Evolutionary conservation across 2,888 invertebrate species (phyloP), one percentile per base, ranked within the genome.

Genomic region (Hydropsyche betteni): DNA sequence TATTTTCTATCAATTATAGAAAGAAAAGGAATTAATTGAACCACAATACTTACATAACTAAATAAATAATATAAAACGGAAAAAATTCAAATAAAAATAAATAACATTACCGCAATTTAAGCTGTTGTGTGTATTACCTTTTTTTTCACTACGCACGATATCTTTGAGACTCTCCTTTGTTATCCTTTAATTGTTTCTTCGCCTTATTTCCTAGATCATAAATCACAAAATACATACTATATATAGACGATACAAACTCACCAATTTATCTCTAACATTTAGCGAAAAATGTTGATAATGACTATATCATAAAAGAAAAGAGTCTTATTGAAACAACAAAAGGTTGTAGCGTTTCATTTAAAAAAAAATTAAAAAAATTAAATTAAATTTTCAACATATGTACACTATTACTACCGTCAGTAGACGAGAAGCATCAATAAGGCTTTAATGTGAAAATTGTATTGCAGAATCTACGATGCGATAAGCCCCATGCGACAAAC

Each of bases 111-210:
- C 58, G 58, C 58, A 58, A 44, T 44, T 10, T 44, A 10, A 44
- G 10, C 44, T 1, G 44, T 44, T 1, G 16, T 16, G 58, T 0
- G 58, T 14, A 58, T 58, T 58, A 16, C 16, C 14, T 24, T 24
- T 24, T 14, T 8, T 24, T 14, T 3, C 58, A 8, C 16, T 8
- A 24, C 58, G 58, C 58, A 58, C 58, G 58, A 16, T 8, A 58
- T 58, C 16, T 0, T 24, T 58, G 58, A 58, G 58, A 8, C 16
- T 8, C 16, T 58, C 16, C 58, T 58, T 58, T 58, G 58, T 58
- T 58, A 58, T 58, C 58, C 58, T 58, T 58, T 58, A 58, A 58
- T 58, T 58, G 58, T 58, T 58, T 58, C 58, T 58, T 58, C 58
- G 14, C 58, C 58, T 58, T 16, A 58, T 58, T 58, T 16, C 58